A percentile compares a stretch with the other conserved stretches of the same genome.
phyloP scores from a whole-genome alignment of 92 coral and sea anemone species.

The Heteractis magnifica region DNA sequence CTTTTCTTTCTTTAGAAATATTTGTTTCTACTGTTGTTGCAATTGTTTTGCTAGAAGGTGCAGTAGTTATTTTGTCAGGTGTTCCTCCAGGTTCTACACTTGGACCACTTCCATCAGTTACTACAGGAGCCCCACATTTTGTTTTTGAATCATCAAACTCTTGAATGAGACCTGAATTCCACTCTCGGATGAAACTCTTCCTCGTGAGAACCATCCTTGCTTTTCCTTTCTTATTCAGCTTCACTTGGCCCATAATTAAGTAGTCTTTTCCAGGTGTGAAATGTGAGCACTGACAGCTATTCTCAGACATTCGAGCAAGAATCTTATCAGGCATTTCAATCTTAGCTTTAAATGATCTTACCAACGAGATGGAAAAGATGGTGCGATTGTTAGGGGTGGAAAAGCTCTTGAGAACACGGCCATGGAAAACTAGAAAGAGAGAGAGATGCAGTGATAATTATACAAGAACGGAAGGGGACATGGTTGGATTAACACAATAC shows the following conservation, averaged over 20 bases:
- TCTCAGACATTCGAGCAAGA: conserved; percentile 4
- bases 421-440: conserved; percentile 17
- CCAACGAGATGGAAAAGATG: conserved; percentile 20
- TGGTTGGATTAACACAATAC: background rate
- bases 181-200: conserved; percentile 38
- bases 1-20: background rate
- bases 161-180: conserved; percentile 22
- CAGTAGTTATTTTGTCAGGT: background rate
- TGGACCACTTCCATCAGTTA: background rate
- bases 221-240: conserved; percentile 14
- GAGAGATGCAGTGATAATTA: too few species aligned
- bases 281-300: conserved; percentile 29
- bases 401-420: conserved; percentile 6
- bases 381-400: conserved; percentile 19
- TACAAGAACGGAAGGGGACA: too few species aligned
- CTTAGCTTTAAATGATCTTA: conserved; percentile 15
- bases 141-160: conserved; percentile 12
- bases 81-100: background rate
- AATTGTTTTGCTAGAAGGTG: background rate
- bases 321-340: conserved; percentile 27
- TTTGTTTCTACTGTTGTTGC: background rate
- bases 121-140: conserved; percentile 13
- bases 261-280: conserved; percentile 23
- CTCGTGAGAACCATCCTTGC: conserved; percentile 17
- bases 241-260: conserved; percentile 33